Percentiles rank a stretch among this genome's conserved stretches.
These are phyloP conservation scores for Chlorops oryzae DNA, from an alignment of 1,140 invertebrate species.

Conservation along the genomic window DNA sequence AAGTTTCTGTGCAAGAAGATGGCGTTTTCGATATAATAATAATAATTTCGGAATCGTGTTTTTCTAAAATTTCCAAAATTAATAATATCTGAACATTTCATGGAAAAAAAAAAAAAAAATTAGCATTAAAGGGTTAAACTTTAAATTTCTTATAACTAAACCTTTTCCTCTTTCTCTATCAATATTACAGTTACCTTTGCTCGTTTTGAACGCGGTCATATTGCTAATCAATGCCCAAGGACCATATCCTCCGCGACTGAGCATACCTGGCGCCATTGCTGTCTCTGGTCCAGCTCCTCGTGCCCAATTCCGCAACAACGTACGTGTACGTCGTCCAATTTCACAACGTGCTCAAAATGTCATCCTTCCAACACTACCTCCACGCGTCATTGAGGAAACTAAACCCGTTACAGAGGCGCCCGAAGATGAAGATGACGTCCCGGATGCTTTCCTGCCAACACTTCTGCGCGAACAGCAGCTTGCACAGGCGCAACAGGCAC, in stretches of 20 bases:
- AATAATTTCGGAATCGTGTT: no score
- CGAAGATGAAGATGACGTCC: constrained; percentile 51
- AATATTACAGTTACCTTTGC: no score
- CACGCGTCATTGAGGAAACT: constrained; percentile 51
- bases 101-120: no score
- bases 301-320: constrained; percentile 46
- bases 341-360: constrained; percentile 48
- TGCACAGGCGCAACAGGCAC: constrained; percentile 48
- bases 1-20: no score
- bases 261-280: constrained; percentile 57
- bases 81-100: no score
- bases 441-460: constrained; percentile 33
- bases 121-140: no score
- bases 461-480: constrained; percentile 36
- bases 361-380: constrained; percentile 33
- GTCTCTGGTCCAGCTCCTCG: constrained; percentile 31
- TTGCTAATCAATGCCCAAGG: constrained; percentile 44
- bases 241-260: constrained; percentile 52
- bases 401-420: constrained; percentile 55
- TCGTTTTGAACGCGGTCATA: background rate
- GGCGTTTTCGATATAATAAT: no score
- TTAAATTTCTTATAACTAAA: no score
- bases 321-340: constrained; percentile 48
- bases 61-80: no score
- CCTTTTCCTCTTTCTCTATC: no score